Base-by-base conservation (phyloP, 2,113 vertebrate species). In the Rhodinocichla rosea region DNA sequence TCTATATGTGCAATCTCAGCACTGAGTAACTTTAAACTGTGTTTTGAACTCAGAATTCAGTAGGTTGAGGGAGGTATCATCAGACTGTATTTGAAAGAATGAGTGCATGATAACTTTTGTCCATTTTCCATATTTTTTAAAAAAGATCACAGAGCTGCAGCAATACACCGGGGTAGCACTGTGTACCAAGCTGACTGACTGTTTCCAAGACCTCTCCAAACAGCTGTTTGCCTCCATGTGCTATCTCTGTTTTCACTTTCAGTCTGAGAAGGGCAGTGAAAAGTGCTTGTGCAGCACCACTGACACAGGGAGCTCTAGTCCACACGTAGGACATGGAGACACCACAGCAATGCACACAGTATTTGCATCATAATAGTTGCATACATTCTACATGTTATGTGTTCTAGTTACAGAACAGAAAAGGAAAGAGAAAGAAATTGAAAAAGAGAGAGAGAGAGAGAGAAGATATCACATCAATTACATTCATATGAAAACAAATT, bases 281-380 rank as follows among this genome's bases (percentile, higher is more conserved):
- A 85, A 92, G 30, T 28, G 26, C 13, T 52, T 59, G 13, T 26
- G 30, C 26, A 79, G 52, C n/a, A 30, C 6, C 33, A 47, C 13
- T 60, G 71, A 67, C 33, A 44, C 11, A 37, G 32, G 32, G 7
- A 83, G 22, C 57, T 73, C 52, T 71, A 49, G 18, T n/a, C 21
- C 42, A 71, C 26, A 17, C 0, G 0, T 1, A 74, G 32, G 40
- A 53, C 47, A 33, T 5, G 7, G 13, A 71, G 27, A 67, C 62
- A 82, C 21, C 40, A 44, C 7, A 52, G 47, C 42, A 92, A 50
- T 35, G 52, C 27, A 33, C 1, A 1, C 39, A 76, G 6, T 47
- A 68, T 50, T 73, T 84, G 32, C n/a, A 37, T 40, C 14, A 19
- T 35, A 67, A 60, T 5, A 83, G 28, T 5, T 69, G 13, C 23